Conservation (phyloP, 1,140 invertebrate species). For the Drosophila mojavensis region DNA sequence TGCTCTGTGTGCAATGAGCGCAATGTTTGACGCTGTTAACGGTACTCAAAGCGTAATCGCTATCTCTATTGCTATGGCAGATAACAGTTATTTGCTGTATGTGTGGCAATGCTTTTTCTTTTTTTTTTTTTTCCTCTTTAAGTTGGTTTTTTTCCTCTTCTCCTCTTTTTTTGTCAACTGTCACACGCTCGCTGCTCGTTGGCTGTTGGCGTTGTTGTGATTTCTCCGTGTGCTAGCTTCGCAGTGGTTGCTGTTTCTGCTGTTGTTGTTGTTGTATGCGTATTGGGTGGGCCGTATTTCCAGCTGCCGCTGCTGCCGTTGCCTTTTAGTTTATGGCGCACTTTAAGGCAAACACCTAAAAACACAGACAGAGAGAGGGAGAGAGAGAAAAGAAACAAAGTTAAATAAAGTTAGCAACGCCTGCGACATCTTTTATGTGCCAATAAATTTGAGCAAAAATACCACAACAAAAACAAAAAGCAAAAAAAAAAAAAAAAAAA, state of each 20-base stretch:
- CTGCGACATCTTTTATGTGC: constrained; percentile 78
- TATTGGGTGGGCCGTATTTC: constrained; percentile 59
- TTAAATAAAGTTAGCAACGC: constrained; percentile 81
- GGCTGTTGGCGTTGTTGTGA: constrained; percentile 53
- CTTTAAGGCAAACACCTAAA: constrained; percentile 80
- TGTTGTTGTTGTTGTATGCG: constrained; percentile 56
- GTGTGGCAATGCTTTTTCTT: constrained; percentile 45
- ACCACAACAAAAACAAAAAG: constrained; percentile 39
- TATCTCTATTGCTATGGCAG: constrained; percentile 59
- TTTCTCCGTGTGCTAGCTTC: constrained; percentile 53
- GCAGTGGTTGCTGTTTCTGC: no score
- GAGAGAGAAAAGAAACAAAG: constrained; percentile 31
- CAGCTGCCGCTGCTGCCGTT: constrained; percentile 40
- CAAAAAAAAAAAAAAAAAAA: neutral
- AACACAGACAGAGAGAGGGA: constrained; percentile 15
- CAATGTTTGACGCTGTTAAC: constrained; percentile 42
- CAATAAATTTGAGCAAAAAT: constrained; percentile 72
- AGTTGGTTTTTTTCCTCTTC: constrained; percentile 16
- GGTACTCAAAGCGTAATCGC: constrained; percentile 65
- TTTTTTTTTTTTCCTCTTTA: neutral
- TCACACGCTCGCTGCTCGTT: constrained; percentile 39
- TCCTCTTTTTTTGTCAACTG: constrained; percentile 20
- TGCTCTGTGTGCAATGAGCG: constrained; percentile 53
- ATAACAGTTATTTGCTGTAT: constrained; percentile 52
- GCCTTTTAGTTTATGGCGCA: constrained; percentile 76